A percentile compares a stretch with the other conserved stretches of the same genome.
phyloP scores from a whole-genome alignment of 2,797 vertebrate species.

The Tolypeutes matacus region DNA sequence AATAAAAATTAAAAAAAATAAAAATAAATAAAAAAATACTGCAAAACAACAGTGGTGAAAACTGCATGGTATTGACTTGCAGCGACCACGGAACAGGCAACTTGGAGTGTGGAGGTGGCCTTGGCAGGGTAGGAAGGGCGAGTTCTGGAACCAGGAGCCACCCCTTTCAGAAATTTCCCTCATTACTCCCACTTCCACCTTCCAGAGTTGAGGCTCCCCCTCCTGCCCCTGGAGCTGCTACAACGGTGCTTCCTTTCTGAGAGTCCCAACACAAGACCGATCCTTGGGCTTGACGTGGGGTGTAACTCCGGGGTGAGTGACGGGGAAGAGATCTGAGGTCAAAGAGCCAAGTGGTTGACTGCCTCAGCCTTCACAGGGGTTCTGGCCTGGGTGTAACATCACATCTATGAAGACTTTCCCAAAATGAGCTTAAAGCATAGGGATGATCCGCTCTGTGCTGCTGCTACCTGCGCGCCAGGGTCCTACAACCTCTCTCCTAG shows the following conservation, averaged over 20 bases:
- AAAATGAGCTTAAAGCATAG: not conserved
- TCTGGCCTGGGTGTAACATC: not conserved
- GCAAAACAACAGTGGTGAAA: too few relatives aligned
- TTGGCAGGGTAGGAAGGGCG: slow-evolving; percentile 33
- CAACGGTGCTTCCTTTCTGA: slow-evolving; percentile 84
- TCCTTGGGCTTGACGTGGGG: slow-evolving; percentile 93
- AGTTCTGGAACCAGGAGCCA: slow-evolving; percentile 90
- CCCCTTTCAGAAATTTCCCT: slow-evolving; percentile 94
- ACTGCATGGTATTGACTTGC: slow-evolving; percentile 84
- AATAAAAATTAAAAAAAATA: too few relatives aligned
- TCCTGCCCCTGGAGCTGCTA: slow-evolving; percentile 90
- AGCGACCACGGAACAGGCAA: not conserved
- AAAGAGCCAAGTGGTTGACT: not conserved
- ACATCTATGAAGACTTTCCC: not conserved
- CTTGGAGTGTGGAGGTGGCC: not conserved
- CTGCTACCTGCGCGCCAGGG: not conserved
- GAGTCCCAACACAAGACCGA: slow-evolving; percentile 71
- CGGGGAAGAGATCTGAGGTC: slow-evolving; percentile 24
- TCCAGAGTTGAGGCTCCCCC: slow-evolving; percentile 91
- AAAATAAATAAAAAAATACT: too few relatives aligned
- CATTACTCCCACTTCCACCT: slow-evolving; percentile 95
- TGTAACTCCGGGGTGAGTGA: slow-evolving; percentile 95
- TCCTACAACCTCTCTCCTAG: not conserved
- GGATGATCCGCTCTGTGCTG: not conserved
- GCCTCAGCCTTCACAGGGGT: not conserved